phyloP scores from a whole-genome alignment of 2,113 vertebrate genomes.

The Onychostoma macrolepis region DNA sequence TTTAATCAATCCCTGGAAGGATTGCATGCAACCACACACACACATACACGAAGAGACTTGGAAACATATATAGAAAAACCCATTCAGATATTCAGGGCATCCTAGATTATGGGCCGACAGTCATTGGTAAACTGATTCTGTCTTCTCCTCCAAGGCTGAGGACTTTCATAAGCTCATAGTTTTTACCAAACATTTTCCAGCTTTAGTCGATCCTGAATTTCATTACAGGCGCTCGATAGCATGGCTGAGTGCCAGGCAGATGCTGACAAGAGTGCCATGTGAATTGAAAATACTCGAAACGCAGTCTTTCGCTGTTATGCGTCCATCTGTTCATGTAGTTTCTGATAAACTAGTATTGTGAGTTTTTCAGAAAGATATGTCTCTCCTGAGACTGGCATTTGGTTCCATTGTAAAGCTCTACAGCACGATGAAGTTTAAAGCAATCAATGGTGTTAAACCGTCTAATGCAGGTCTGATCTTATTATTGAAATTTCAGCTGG shows the following conservation, averaged over 20 bases:
- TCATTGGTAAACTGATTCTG: conserved; percentile 58
- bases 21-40: not conserved
- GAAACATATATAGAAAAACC: not conserved
- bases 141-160: conserved; percentile 61
- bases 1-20: conserved; percentile 25
- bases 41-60: conserved; percentile 17
- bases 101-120: conserved; percentile 18
- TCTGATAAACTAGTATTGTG: conserved; percentile 2
- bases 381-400: conserved; percentile 30
- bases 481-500: conserved; percentile 72
- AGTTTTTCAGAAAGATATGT: conserved; percentile 18
- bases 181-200: conserved; percentile 60
- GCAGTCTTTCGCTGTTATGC: conserved; percentile 36
- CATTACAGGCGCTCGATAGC: conserved; percentile 62
- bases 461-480: conserved; percentile 68
- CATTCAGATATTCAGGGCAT: conserved; percentile 35
- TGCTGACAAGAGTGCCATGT: conserved; percentile 52
- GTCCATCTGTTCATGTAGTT: conserved; percentile 32
- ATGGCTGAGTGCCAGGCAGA: conserved; percentile 57
- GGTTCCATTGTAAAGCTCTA: conserved; percentile 48
- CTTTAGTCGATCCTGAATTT: conserved; percentile 67
- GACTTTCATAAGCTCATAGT: conserved; percentile 56
- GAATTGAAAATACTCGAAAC: conserved; percentile 53
- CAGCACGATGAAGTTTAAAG: conserved; percentile 60
- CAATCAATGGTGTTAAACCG: conserved; percentile 71